Conservation (phyloP, 1,140 invertebrate genomes). For the Chlorops oryzae region DNA sequence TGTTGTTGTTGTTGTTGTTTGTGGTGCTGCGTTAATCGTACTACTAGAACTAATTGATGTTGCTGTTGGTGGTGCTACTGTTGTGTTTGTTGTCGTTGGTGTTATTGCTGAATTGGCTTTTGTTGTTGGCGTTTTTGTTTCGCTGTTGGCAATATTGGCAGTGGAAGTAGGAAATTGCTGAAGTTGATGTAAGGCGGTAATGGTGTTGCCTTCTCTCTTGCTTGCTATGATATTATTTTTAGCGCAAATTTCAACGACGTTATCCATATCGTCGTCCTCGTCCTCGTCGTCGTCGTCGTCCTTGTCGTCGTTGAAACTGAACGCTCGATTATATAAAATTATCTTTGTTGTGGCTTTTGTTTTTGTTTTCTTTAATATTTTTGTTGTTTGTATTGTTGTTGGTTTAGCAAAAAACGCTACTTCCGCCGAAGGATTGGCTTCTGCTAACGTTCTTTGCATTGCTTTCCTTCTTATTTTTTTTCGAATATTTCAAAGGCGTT, state of each 20-base stretch:
- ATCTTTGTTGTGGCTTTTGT: background rate
- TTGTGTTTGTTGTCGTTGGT: slow-evolving; percentile 11
- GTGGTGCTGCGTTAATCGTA: background rate
- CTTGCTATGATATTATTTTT: background rate
- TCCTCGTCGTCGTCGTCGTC: background rate
- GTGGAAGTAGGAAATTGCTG: too few species aligned
- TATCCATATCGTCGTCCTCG: background rate
- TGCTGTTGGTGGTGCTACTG: background rate
- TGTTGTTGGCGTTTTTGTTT: slow-evolving; percentile 7
- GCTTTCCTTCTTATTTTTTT: too few species aligned
- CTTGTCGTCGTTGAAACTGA: background rate
- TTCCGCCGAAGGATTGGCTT: too few species aligned
- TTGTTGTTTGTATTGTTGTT: too few species aligned
- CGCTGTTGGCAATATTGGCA: slow-evolving; percentile 1
- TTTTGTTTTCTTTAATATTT: background rate
- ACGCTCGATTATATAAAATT: too few species aligned
- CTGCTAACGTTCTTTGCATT: too few species aligned
- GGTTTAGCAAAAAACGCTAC: too few species aligned
- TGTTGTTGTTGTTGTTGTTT: background rate
- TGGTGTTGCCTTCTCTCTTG: background rate
- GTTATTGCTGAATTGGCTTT: slow-evolving; percentile 7
- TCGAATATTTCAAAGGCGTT: too few species aligned
- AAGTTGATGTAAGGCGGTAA: background rate
- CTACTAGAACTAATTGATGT: background rate
- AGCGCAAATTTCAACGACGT: background rate